Evolutionary conservation across 2,113 vertebrate species (phyloP), one percentile per base, ranked within the genome.

Genomic region (Setophaga petechia): DNA sequence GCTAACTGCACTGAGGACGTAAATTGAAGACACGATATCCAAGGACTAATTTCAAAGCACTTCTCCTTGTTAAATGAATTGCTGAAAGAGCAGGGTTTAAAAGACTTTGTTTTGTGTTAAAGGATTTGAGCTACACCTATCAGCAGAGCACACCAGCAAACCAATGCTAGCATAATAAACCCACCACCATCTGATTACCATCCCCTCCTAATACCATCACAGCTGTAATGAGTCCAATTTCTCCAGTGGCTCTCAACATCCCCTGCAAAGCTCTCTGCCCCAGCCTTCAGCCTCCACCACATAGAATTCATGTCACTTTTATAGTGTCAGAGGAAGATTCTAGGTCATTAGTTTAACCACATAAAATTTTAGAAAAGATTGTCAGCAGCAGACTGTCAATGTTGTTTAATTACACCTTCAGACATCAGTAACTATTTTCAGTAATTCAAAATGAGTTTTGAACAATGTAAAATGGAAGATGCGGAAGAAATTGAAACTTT

Each of bases 11-110:
- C 92, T 62, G 84, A 93, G 54, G 73, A 91, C 44, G 30, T 96
- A 96, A 96, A 97, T 89, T 96, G 95, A 97, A 97, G 95, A 97
- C 81, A 75, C 37, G 31, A 96, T 96, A 96, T 95, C 93, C 95
- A 97, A 96, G 84, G 93, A 95, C 96, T 97, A 97, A 97, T 97
- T 96, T 97, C 94, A 96, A 97, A 97, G 91, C 89, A 86, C 84
- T 89, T 84, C 83, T 95, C 62, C 87, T 96, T 79, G 90, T 95
- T 97, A 96, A 97, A 95, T 92, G 94, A 96, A 96, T 95, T 93
- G 94, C 75, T 87, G 83, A 91, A 96, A 97, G 78, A 96, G 58
- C 59, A 81, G 88, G 91, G 65, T 97, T 97, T 96, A 96, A 95
- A 95, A 87, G 90, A 94, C 90, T 97, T 97, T 93, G 90, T 94